Evolutionary conservation across 2,113 vertebrate genomes (phyloP).

Genomic region (Coptodon bakossiorum): DNA sequence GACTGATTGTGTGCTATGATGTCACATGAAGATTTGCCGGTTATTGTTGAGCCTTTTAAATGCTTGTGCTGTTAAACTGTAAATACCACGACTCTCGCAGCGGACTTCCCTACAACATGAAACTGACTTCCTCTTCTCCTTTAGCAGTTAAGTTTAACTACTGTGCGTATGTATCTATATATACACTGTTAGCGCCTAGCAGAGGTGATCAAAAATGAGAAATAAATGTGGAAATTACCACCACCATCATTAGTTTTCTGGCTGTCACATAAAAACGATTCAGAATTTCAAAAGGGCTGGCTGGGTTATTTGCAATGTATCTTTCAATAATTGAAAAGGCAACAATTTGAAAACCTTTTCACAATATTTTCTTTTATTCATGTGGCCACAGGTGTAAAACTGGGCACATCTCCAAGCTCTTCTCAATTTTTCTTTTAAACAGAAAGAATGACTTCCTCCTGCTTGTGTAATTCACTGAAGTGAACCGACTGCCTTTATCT

Average conservation of each 20-base stretch:
- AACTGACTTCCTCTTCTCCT: neutral
- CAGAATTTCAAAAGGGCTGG: neutral
- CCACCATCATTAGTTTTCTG: neutral
- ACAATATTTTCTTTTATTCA: neutral
- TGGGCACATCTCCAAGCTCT: neutral
- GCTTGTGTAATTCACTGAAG: neutral
- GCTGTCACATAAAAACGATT: neutral
- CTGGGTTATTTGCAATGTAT: neutral
- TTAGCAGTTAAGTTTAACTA: rapidly evolving
- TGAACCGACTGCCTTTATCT: neutral
- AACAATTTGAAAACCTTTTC: neutral
- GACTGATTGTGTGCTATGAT: neutral
- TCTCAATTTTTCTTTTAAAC: neutral
- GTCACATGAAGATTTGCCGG: neutral
- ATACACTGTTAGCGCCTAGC: neutral
- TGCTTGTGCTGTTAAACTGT: neutral
- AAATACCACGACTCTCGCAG: neutral
- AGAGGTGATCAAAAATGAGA: neutral
- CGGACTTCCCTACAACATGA: neutral
- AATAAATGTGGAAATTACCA: neutral
- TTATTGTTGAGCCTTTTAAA: neutral
- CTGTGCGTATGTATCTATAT: neutral
- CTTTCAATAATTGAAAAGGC: neutral
- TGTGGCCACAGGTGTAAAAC: neutral
- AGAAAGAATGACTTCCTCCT: neutral